These are phyloP conservation scores for Troides oblongomaculatus DNA, from an alignment of 2,888 invertebrate genomes.

Conservation along the genomic window DNA sequence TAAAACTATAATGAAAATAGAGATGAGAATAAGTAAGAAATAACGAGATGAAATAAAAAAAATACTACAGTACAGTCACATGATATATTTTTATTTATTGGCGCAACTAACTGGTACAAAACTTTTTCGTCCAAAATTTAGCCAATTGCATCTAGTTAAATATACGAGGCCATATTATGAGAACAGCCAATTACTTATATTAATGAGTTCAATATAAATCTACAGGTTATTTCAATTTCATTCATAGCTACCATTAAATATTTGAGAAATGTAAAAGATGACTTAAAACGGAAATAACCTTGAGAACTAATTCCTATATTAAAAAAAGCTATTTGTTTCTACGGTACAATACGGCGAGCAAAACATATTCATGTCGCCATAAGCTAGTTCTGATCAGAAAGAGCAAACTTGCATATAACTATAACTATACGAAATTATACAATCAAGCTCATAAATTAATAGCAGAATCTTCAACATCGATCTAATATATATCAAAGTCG, in stretches of 20 bases:
- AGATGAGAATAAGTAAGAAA: constrained; percentile 30
- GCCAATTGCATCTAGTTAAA: constrained; percentile 50
- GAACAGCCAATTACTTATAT: constrained; percentile 54
- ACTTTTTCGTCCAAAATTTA: constrained; percentile 55
- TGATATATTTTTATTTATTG: constrained; percentile 49
- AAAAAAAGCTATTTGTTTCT: constrained; percentile 56
- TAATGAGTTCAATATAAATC: constrained; percentile 48
- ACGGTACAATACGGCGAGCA: constrained; percentile 60
- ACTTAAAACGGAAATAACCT: constrained; percentile 54
- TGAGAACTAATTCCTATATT: constrained; percentile 50
- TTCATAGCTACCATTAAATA: constrained; percentile 39
- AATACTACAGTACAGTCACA: constrained; percentile 20
- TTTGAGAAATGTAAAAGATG: constrained; percentile 37
- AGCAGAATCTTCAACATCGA: constrained; percentile 41
- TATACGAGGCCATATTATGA: constrained; percentile 55
- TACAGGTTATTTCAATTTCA: constrained; percentile 52
- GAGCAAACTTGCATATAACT: constrained; percentile 50
- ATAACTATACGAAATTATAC: constrained; percentile 49
- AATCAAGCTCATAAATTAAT: constrained; percentile 45
- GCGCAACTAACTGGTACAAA: constrained; percentile 73
- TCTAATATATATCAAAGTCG: constrained; percentile 28
- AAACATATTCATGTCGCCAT: constrained; percentile 60
- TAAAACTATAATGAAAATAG: constrained; percentile 33
- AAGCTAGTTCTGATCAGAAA: constrained; percentile 60
- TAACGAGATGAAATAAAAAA: constrained; percentile 29